Conservation (phyloP, 2,797 vertebrate species). For the Cheirogaleus major region DNA sequence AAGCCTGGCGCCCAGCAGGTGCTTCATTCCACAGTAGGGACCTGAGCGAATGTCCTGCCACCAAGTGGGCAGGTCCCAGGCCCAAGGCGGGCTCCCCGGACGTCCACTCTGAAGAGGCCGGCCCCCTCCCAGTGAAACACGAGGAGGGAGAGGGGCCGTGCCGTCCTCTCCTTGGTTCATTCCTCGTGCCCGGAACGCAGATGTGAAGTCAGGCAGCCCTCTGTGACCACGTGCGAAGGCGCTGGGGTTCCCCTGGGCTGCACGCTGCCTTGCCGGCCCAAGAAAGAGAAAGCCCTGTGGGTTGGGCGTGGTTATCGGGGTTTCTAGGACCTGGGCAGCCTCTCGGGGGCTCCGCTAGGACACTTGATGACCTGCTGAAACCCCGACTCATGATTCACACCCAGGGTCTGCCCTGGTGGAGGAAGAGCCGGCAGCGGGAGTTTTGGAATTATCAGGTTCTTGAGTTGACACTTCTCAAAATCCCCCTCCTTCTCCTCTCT, state of each 20-base stretch:
- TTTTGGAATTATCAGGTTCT: not conserved
- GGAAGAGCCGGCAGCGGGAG: fast-evolving
- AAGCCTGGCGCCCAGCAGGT: too few relatives aligned
- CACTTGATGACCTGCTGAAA: not conserved
- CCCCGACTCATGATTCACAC: fast-evolving
- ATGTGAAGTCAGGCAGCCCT: not conserved
- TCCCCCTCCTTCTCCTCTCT: not conserved
- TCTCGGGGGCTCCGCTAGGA: not conserved
- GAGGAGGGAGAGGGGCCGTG: fast-evolving
- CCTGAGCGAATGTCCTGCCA: not conserved
- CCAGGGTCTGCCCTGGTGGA: fast-evolving
- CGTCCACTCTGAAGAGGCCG: not conserved
- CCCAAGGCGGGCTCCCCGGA: not conserved
- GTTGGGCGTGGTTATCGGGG: fast-evolving
- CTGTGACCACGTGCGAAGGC: not conserved
- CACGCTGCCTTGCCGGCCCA: fast-evolving
- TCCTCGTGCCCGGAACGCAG: not conserved
- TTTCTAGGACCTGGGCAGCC: not conserved
- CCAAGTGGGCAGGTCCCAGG: not conserved
- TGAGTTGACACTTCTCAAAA: not conserved
- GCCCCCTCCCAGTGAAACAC: not conserved
- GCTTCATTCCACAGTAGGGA: too few relatives aligned
- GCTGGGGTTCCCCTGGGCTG: not conserved
- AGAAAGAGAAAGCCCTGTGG: too few relatives aligned
- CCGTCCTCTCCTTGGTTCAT: not conserved